phyloP scores from a whole-genome alignment of 2,888 invertebrate genomes.

The Microctonus brassicae region DNA sequence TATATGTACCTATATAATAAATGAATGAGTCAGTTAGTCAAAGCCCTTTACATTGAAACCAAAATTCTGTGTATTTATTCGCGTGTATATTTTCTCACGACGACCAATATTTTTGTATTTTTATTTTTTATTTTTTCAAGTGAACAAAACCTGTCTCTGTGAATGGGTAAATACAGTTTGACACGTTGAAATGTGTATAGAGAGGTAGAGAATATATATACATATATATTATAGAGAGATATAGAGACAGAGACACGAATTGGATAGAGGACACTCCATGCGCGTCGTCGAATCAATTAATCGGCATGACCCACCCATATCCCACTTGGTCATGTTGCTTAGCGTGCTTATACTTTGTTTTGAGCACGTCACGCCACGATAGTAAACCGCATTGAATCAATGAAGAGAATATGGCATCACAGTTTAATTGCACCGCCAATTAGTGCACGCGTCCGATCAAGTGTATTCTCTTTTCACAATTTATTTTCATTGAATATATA shows the following conservation, averaged over 20 bases:
- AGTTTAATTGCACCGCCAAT: slow-evolving; percentile 68
- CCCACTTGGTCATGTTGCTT: slow-evolving; percentile 15
- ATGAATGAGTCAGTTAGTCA: too few relatives aligned
- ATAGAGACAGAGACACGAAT: neutral
- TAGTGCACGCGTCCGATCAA: slow-evolving; percentile 66
- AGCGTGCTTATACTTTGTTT: slow-evolving; percentile 49
- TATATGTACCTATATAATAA: too few relatives aligned
- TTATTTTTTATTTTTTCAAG: neutral
- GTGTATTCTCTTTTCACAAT: slow-evolving; percentile 54
- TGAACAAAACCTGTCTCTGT: neutral
- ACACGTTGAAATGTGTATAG: neutral
- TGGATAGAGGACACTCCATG: neutral
- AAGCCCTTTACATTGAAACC: neutral
- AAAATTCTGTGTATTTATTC: neutral
- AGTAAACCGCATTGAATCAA: slow-evolving; percentile 19
- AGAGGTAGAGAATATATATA: neutral
- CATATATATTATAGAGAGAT: neutral
- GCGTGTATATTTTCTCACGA: neutral
- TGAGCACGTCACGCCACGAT: slow-evolving; percentile 47
- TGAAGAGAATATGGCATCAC: slow-evolving; percentile 39
- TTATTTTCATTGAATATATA: slow-evolving; percentile 44
- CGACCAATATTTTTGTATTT: neutral
- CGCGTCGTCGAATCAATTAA: slow-evolving; percentile 15
- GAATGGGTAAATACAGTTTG: neutral
- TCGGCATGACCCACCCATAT: slow-evolving; percentile 15